These are phyloP conservation scores for Microdon myrmicae DNA, from an alignment of 2,888 invertebrate genomes.

Conservation along the genomic window DNA sequence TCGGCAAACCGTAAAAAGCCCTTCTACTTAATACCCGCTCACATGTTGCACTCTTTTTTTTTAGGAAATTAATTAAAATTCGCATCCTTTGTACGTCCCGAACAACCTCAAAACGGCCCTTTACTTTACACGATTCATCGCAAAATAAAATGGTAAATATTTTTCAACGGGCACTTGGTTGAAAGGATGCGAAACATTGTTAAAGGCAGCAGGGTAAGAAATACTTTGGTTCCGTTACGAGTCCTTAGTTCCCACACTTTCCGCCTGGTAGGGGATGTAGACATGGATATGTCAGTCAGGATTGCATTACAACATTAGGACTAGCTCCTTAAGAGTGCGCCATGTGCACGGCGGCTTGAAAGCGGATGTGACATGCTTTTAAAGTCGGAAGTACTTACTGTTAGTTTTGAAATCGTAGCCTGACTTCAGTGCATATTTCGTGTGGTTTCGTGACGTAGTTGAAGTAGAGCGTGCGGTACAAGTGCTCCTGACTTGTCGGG, in stretches of 20 bases:
- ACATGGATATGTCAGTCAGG: conserved; percentile 8
- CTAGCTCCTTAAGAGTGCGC: conserved; percentile 39
- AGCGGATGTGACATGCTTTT: conserved; percentile 66
- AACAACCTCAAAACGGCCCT: too few relatives aligned
- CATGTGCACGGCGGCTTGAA: conserved; percentile 48
- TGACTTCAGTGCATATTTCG: conserved; percentile 16
- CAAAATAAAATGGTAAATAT: too few relatives aligned
- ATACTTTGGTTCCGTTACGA: too few relatives aligned
- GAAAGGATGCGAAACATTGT: too few relatives aligned
- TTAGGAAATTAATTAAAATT: conserved; percentile 45
- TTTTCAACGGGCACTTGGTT: too few relatives aligned
- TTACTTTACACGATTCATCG: too few relatives aligned
- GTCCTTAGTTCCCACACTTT: conserved; percentile 9
- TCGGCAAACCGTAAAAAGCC: conserved; percentile 24
- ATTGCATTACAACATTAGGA: conserved; percentile 35
- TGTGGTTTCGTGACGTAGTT: conserved; percentile 28
- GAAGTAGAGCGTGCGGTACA: conserved; percentile 13
- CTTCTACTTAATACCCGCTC: too few relatives aligned
- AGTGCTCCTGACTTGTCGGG: conserved; percentile 1
- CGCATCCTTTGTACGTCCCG: too few relatives aligned
- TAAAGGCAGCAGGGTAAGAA: too few relatives aligned
- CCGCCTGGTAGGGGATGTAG: not conserved
- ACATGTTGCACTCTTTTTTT: too few relatives aligned
- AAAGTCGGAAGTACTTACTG: conserved; percentile 67
- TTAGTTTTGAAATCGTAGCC: conserved; percentile 59